phyloP scores from a whole-genome alignment of 1,140 invertebrate species.

The Solenopsis fugax region DNA sequence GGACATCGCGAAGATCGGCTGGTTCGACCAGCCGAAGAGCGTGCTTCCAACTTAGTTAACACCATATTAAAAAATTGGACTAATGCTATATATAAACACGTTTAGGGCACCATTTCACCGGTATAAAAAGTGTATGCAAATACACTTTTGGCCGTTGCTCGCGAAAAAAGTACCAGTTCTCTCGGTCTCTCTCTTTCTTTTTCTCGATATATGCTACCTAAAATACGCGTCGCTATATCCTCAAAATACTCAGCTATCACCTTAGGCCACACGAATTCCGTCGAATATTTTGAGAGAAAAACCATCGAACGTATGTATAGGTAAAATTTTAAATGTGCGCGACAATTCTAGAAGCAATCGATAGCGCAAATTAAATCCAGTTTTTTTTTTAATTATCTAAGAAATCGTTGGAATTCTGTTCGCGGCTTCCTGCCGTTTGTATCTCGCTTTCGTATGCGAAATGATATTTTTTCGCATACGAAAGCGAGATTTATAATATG shows the following conservation, averaged over 20 bases:
- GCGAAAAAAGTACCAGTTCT: slow-evolving; percentile 46
- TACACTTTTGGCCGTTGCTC: slow-evolving; percentile 73
- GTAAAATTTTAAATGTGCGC: background rate
- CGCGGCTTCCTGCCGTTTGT: background rate
- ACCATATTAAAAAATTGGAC: slow-evolving; percentile 70
- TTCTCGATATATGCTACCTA: slow-evolving; percentile 46
- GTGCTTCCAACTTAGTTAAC: slow-evolving; percentile 50
- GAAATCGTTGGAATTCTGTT: slow-evolving; percentile 24
- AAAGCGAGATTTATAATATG: slow-evolving; percentile 3
- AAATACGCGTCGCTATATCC: slow-evolving; percentile 50
- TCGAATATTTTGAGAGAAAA: slow-evolving; percentile 47
- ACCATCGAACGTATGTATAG: background rate
- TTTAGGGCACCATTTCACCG: slow-evolving; percentile 72
- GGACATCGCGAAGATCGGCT: slow-evolving; percentile 19
- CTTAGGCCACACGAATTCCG: slow-evolving; percentile 73
- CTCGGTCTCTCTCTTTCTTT: slow-evolving; percentile 27
- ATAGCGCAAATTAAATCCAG: background rate
- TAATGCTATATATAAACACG: slow-evolving; percentile 72
- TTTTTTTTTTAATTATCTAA: slow-evolving; percentile 3
- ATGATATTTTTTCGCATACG: background rate
- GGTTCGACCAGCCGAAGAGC: background rate
- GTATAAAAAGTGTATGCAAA: slow-evolving; percentile 70
- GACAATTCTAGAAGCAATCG: slow-evolving; percentile 37
- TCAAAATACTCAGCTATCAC: slow-evolving; percentile 69
- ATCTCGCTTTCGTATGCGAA: background rate